phyloP scores from a whole-genome alignment of 53 echinoderm and acorn worm species.

The Patiria pectinifera region DNA sequence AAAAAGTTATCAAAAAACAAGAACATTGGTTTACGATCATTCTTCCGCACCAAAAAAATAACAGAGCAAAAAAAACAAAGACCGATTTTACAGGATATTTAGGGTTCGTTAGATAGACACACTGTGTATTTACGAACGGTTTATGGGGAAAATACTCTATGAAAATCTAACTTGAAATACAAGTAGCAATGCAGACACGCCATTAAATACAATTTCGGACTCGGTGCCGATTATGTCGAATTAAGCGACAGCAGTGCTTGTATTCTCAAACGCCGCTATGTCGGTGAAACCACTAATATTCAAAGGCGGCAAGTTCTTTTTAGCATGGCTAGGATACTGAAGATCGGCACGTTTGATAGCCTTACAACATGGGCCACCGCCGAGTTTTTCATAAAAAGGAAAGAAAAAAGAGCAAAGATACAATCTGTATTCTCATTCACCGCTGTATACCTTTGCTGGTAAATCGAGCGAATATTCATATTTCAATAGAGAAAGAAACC shows the following conservation, averaged over 20 bases:
- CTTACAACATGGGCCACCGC: slow-evolving; percentile 33
- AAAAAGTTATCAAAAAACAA: too few species aligned
- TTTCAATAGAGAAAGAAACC: not conserved
- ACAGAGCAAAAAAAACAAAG: too few species aligned
- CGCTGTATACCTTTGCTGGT: slow-evolving; percentile 3
- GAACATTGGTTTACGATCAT: too few species aligned
- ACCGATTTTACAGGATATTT: too few species aligned
- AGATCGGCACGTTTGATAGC: slow-evolving; percentile 42
- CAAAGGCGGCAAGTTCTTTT: slow-evolving; percentile 26
- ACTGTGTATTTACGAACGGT: too few species aligned
- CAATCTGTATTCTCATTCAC: slow-evolving; percentile 48
- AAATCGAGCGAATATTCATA: slow-evolving; percentile 35
- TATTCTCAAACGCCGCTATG: not conserved
- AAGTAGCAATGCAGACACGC: not conserved
- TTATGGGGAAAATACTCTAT: not conserved
- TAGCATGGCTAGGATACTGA: not conserved
- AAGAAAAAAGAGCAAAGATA: slow-evolving; percentile 39
- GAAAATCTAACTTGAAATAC: not conserved
- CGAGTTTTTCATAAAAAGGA: not conserved
- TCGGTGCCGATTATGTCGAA: too few species aligned
- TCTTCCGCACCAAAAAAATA: too few species aligned
- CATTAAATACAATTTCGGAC: too few species aligned
- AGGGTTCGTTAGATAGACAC: too few species aligned
- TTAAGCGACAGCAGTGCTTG: not conserved
- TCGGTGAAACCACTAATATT: not conserved